phyloP scores from a whole-genome alignment of 2,888 invertebrate genomes.

The Lomographa bimaculata region DNA sequence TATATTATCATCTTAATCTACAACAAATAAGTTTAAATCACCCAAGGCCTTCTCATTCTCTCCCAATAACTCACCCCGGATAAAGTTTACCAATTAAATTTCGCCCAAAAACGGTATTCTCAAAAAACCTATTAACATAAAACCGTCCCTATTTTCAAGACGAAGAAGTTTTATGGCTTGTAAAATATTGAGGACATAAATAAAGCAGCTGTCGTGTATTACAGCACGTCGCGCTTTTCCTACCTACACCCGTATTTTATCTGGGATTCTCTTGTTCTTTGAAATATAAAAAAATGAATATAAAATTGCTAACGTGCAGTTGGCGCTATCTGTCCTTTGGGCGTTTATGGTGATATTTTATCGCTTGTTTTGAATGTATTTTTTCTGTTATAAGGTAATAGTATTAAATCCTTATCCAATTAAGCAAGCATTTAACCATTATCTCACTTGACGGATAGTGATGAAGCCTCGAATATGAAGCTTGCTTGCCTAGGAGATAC shows the following conservation, averaged over 20 bases:
- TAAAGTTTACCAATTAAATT: constrained; percentile 39
- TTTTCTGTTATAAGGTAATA: constrained; percentile 3
- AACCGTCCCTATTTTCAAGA: constrained; percentile 74
- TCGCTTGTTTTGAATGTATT: constrained; percentile 15
- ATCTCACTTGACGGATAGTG: no score
- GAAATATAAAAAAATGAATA: constrained; percentile 70
- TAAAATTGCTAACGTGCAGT: constrained; percentile 31
- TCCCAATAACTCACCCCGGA: constrained; percentile 35
- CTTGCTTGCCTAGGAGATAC: no score
- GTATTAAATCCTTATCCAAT: no score
- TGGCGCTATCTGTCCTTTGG: constrained; percentile 18
- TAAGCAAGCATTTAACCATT: no score
- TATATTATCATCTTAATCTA: background rate
- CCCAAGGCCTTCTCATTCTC: constrained; percentile 13
- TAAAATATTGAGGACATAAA: constrained; percentile 81
- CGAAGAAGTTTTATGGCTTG: constrained; percentile 79
- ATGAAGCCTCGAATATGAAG: no score
- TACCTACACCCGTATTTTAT: constrained; percentile 75
- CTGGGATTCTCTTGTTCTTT: constrained; percentile 70
- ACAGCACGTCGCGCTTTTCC: constrained; percentile 69
- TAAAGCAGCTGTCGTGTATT: constrained; percentile 76
- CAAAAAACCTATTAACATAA: constrained; percentile 74
- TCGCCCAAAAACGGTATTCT: constrained; percentile 40
- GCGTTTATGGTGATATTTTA: constrained; percentile 31
- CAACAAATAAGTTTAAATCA: constrained; percentile 24